Percentiles rank a stretch among this genome's conserved stretches.
phyloP scores from a whole-genome alignment of 2,888 invertebrate genomes.

The Galerucella calmariensis region DNA sequence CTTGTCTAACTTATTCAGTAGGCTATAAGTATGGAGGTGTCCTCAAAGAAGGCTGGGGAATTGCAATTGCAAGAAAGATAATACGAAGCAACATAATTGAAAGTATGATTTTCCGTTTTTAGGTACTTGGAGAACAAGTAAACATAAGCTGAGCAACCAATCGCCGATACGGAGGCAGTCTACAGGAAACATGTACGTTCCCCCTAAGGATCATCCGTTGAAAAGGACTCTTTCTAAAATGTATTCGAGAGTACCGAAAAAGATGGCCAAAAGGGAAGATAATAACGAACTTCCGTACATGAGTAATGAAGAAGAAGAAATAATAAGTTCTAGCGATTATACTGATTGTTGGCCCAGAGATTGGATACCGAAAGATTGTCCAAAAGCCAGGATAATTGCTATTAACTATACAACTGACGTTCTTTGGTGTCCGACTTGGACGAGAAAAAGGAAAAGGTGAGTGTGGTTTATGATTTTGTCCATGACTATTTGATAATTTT shows the following conservation, averaged over 20 bases:
- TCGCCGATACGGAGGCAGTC: conserved; percentile 52
- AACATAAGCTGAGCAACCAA: conserved; percentile 58
- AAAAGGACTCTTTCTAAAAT: conserved; percentile 55
- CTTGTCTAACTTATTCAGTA: too few relatives aligned
- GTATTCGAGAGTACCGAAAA: conserved; percentile 52
- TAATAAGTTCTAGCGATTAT: conserved; percentile 58
- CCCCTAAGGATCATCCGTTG: conserved; percentile 48
- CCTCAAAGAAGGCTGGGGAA: too few relatives aligned
- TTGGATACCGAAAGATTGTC: conserved; percentile 85
- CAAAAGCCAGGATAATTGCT: conserved; percentile 80
- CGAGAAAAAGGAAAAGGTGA: conserved; percentile 73
- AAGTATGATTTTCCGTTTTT: background rate
- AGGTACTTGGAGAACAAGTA: conserved; percentile 71
- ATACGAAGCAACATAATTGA: too few relatives aligned
- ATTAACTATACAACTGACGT: conserved; percentile 86
- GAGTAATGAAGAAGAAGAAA: conserved; percentile 44
- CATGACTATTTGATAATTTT: too few relatives aligned
- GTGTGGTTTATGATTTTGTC: conserved; percentile 10
- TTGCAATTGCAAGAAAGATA: too few relatives aligned
- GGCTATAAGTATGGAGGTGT: too few relatives aligned
- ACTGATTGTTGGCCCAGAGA: conserved; percentile 86
- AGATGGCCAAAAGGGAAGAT: conserved; percentile 51
- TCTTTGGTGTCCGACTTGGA: conserved; percentile 81
- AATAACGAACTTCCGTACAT: conserved; percentile 10
- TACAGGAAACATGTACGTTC: conserved; percentile 53